Evolutionary conservation across 2,797 vertebrate species (phyloP).

Genomic region (Amphiprion clarkii): DNA sequence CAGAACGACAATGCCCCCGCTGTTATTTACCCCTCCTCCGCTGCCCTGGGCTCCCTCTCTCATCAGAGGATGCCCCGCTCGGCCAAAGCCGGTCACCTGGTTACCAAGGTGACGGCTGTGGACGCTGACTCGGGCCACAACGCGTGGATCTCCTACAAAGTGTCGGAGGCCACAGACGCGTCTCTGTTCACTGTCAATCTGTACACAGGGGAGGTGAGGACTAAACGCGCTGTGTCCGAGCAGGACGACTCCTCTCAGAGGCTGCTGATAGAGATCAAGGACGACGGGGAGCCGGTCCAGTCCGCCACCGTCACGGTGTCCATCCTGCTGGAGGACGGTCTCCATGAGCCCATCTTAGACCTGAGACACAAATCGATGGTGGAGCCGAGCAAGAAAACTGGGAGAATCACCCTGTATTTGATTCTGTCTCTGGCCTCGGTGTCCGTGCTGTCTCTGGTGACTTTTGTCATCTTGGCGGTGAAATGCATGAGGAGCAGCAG

Average conservation of each 20-base stretch:
- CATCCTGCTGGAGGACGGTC: slow-evolving; percentile 76
- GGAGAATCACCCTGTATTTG: slow-evolving; percentile 75
- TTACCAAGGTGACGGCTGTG: slow-evolving; percentile 86
- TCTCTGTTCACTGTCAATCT: slow-evolving; percentile 84
- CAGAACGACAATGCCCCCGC: slow-evolving; percentile 83
- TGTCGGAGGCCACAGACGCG: slow-evolving; percentile 81
- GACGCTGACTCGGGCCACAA: slow-evolving; percentile 91
- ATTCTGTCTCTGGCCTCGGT: slow-evolving; percentile 79
- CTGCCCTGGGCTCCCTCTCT: slow-evolving; percentile 72
- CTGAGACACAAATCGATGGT: slow-evolving; percentile 52
- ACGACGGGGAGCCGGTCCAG: slow-evolving; percentile 78
- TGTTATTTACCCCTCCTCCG: slow-evolving; percentile 82
- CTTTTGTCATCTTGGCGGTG: slow-evolving; percentile 77
- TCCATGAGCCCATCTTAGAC: slow-evolving; percentile 75
- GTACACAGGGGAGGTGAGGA: slow-evolving; percentile 88
- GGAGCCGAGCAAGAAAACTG: slow-evolving; percentile 68
- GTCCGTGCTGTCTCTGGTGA: slow-evolving; percentile 77
- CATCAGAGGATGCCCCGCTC: slow-evolving; percentile 76
- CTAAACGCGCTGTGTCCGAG: slow-evolving; percentile 78
- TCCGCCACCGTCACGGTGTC: slow-evolving; percentile 77
- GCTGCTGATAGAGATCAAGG: slow-evolving; percentile 80
- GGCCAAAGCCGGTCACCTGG: slow-evolving; percentile 78
- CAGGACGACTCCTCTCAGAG: slow-evolving; percentile 83
- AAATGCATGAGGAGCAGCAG: slow-evolving; percentile 77
- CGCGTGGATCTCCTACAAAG: slow-evolving; percentile 88